Conservation (phyloP, 2,888 invertebrate genomes). For the Chymomyza fuscimana region DNA sequence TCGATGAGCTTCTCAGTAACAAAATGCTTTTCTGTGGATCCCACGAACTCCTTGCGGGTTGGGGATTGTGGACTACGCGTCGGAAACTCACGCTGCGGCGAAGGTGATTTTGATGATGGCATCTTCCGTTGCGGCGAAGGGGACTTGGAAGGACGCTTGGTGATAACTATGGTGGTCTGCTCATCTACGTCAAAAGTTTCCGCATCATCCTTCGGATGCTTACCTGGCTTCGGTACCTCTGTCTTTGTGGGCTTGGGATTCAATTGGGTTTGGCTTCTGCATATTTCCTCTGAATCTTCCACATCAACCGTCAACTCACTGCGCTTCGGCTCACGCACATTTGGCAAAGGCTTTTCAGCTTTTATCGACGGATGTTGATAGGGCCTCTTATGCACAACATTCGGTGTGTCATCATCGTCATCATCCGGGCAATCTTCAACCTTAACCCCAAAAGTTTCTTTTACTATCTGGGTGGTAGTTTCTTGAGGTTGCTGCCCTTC, state of each 20-base stretch:
- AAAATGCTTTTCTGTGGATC: slow-evolving; percentile 40
- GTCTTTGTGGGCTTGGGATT: not conserved
- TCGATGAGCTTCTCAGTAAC: slow-evolving; percentile 62
- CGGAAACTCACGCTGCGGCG: slow-evolving; percentile 1
- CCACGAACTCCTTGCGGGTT: slow-evolving; percentile 23
- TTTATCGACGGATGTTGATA: slow-evolving; percentile 50
- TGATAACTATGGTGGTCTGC: slow-evolving; percentile 47
- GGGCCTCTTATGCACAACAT: slow-evolving; percentile 31
- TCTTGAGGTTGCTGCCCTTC: slow-evolving; percentile 36
- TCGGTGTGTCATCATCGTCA: slow-evolving; percentile 56
- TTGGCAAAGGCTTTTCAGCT: slow-evolving; percentile 46
- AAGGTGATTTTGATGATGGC: slow-evolving; percentile 15
- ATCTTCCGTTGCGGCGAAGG: slow-evolving; percentile 4
- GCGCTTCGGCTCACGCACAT: slow-evolving; percentile 22
- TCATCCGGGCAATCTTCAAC: slow-evolving; percentile 77
- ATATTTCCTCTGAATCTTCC: slow-evolving; percentile 34
- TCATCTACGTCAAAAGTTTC: slow-evolving; percentile 48
- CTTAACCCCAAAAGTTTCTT: slow-evolving; percentile 63
- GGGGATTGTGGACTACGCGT: slow-evolving; percentile 36
- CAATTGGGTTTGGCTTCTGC: slow-evolving; percentile 9
- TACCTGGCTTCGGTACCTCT: not conserved
- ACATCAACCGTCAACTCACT: slow-evolving; percentile 40
- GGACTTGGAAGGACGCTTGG: slow-evolving; percentile 22
- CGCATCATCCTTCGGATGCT: slow-evolving; percentile 34
- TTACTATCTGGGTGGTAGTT: slow-evolving; percentile 13